A percentile compares a stretch with the other conserved stretches of the same genome.
Conservation (phyloP, 2,797 vertebrate species). For the Semotilus atromaculatus region DNA sequence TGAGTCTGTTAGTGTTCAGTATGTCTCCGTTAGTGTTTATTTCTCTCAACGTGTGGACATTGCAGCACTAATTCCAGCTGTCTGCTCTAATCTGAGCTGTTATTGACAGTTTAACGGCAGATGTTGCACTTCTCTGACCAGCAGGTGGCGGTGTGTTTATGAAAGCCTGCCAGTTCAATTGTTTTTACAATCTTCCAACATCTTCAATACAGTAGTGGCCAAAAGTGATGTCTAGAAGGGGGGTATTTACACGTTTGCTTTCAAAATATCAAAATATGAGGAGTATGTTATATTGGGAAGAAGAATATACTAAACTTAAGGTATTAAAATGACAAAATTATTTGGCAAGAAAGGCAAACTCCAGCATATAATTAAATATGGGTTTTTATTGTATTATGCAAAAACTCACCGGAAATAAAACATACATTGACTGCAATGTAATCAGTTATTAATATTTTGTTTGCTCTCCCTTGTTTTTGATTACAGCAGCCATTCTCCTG, state of each 20-base stretch:
- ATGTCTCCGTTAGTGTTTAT: conserved; percentile 53
- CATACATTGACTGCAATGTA: not conserved
- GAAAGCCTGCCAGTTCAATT: not conserved
- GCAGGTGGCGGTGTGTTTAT: not conserved
- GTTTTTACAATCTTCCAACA: not conserved
- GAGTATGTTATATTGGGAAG: not conserved
- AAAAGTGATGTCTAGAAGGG: not conserved
- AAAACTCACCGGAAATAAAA: not conserved
- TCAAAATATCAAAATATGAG: not conserved
- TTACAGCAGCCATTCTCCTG: not conserved
- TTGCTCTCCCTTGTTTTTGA: not conserved
- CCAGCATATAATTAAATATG: not conserved
- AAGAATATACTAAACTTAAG: not conserved
- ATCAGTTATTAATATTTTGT: not conserved
- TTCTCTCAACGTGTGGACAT: not conserved
- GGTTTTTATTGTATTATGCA: not conserved
- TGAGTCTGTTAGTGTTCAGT: conserved; percentile 4
- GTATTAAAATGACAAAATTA: not conserved
- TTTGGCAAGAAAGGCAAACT: not conserved
- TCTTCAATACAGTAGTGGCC: not conserved
- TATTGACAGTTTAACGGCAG: conserved; percentile 21
- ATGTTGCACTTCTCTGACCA: not conserved
- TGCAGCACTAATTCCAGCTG: not conserved
- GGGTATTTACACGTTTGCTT: not conserved
- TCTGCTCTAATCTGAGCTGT: conserved; percentile 7